Conservation (phyloP, 2,797 vertebrate genomes). For the Sebastes minor region DNA sequence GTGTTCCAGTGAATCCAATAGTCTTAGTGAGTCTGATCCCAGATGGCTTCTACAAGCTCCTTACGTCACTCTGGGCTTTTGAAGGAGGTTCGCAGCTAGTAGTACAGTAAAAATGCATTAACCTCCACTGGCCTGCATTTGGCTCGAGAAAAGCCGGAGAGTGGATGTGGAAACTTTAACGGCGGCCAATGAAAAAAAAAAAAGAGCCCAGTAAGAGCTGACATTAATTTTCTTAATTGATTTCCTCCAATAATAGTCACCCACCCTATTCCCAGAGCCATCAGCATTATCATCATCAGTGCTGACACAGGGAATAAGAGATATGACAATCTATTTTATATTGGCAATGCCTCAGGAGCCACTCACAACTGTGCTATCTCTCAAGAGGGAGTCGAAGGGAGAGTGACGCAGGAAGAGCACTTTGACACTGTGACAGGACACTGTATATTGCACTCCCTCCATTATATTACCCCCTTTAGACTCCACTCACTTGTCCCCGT, state of each 20-base stretch:
- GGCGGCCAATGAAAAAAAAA: conserved; percentile 51
- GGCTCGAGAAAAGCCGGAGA: conserved; percentile 72
- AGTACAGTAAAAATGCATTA: conserved; percentile 93
- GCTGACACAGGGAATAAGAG: conserved; percentile 78
- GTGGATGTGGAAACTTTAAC: conserved; percentile 72
- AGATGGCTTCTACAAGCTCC: conserved; percentile 63
- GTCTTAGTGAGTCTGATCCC: conserved; percentile 67
- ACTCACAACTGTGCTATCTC: conserved; percentile 50
- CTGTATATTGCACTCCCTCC: conserved; percentile 57
- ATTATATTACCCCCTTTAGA: conserved; percentile 57
- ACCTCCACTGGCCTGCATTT: conserved; percentile 86
- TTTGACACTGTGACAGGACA: conserved; percentile 65
- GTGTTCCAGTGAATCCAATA: conserved; percentile 42
- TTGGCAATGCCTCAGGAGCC: conserved; percentile 65
- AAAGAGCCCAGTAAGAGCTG: conserved; percentile 79
- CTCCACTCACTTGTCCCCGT: conserved; percentile 54
- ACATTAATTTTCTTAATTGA: conserved; percentile 92
- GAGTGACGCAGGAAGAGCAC: conserved; percentile 52
- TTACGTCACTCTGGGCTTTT: conserved; percentile 67
- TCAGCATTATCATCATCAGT: conserved; percentile 74
- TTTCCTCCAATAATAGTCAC: conserved; percentile 82
- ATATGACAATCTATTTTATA: conserved; percentile 82
- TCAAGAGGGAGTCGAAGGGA: conserved; percentile 37
- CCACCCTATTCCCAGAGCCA: conserved; percentile 62
- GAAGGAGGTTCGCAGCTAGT: conserved; percentile 64